phyloP scores from a whole-genome alignment of 92 coral and sea anemone species.

The Actinernus sp. region DNA sequence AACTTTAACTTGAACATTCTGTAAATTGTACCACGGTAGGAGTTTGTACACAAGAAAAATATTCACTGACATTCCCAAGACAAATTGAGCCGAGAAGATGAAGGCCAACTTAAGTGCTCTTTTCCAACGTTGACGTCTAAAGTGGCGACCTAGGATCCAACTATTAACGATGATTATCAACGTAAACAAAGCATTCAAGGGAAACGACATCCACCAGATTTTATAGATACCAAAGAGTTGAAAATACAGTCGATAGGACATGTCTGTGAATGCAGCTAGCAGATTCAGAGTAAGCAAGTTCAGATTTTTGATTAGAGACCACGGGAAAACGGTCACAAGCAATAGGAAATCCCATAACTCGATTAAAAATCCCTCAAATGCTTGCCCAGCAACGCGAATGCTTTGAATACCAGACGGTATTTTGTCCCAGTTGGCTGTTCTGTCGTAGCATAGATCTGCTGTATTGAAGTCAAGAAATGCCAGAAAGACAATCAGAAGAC shows the following conservation, averaged over 20 bases:
- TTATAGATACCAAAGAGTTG: slow-evolving; percentile 66
- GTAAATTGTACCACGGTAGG: slow-evolving; percentile 50
- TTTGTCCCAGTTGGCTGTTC: slow-evolving; percentile 38
- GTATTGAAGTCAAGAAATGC: slow-evolving; percentile 56
- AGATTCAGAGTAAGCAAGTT: slow-evolving; percentile 56
- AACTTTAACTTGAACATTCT: slow-evolving; percentile 17
- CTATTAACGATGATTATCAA: slow-evolving; percentile 42
- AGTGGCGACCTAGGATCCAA: slow-evolving; percentile 41
- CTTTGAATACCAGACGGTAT: slow-evolving; percentile 25
- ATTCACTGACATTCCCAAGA: slow-evolving; percentile 52
- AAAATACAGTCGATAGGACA: slow-evolving; percentile 45
- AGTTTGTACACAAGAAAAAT: slow-evolving; percentile 51
- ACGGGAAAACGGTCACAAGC: slow-evolving; percentile 37
- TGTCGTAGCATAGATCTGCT: slow-evolving; percentile 39
- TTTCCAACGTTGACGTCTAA: slow-evolving; percentile 2
- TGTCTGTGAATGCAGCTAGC: slow-evolving; percentile 68
- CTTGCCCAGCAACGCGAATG: slow-evolving; percentile 39
- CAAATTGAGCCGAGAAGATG: slow-evolving; percentile 55
- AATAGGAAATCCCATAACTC: slow-evolving; percentile 62
- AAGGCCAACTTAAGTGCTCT: slow-evolving; percentile 23
- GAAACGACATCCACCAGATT: slow-evolving; percentile 66
- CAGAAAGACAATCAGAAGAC: slow-evolving; percentile 28
- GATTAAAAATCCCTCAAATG: slow-evolving; percentile 51
- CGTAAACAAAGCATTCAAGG: slow-evolving; percentile 47
- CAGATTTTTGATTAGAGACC: slow-evolving; percentile 48